Evolutionary conservation across 2,888 invertebrate species (phyloP).

Genomic region (Ennomos erosarius): DNA sequence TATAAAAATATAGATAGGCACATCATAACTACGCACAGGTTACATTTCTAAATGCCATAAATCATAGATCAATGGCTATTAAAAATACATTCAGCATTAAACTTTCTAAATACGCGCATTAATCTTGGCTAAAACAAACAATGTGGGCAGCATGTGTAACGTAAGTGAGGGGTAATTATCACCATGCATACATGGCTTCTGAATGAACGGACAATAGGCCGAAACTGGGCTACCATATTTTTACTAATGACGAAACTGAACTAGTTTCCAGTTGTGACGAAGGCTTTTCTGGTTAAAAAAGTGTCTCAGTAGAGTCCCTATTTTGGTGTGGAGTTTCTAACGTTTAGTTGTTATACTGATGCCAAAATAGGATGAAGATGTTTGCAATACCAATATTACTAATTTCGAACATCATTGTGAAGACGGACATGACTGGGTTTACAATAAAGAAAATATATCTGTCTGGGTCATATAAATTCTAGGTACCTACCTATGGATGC

Average conservation of each 20-base stretch:
- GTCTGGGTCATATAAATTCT: too few species aligned
- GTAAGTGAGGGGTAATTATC: constrained; percentile 35
- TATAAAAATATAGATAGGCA: too few species aligned
- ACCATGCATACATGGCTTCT: constrained; percentile 34
- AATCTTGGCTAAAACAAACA: constrained; percentile 40
- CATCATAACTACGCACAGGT: background rate
- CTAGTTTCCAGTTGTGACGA: background rate
- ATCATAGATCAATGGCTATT: constrained; percentile 13
- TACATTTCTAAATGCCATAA: constrained; percentile 12
- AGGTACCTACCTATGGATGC: too few species aligned
- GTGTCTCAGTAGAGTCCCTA: too few species aligned
- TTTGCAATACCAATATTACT: too few species aligned
- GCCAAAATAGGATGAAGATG: too few species aligned
- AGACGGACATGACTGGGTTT: too few species aligned
- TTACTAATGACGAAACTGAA: constrained; percentile 6
- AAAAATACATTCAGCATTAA: constrained; percentile 12
- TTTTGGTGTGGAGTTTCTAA: too few species aligned
- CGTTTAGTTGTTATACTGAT: too few species aligned
- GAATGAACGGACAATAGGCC: constrained; percentile 46
- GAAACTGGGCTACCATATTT: constrained; percentile 24
- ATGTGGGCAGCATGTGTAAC: constrained; percentile 29
- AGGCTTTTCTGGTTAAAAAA: constrained; percentile 19
- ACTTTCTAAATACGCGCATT: constrained; percentile 38
- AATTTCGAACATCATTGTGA: too few species aligned
- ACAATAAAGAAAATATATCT: too few species aligned